Evolutionary conservation across 2,113 vertebrate genomes (phyloP).

Genomic region (Lonchura striata): DNA sequence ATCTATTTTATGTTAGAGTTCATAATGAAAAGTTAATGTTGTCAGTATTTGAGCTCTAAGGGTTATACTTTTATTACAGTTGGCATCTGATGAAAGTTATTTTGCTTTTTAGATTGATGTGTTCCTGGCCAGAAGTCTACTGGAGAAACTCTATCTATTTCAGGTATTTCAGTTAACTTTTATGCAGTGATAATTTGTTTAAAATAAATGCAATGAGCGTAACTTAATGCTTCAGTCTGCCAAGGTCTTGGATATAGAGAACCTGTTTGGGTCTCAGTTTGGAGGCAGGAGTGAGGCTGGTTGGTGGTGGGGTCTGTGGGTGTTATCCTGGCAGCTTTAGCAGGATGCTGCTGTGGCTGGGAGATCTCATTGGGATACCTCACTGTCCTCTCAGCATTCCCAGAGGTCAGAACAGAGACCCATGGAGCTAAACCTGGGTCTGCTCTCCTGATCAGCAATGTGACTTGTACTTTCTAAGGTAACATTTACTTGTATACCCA

Average conservation of each 20-base stretch:
- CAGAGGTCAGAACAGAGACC: neutral
- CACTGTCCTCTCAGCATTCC: neutral
- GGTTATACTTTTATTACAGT: neutral
- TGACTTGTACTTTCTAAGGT: neutral
- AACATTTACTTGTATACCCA: neutral
- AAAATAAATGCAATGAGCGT: neutral
- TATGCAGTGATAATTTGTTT: neutral
- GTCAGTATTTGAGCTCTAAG: neutral
- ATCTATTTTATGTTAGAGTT: neutral
- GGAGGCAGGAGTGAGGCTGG: neutral
- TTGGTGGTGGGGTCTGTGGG: neutral
- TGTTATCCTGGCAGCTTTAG: neutral
- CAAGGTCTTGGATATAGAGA: neutral
- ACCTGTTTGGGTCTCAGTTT: neutral
- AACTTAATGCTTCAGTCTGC: neutral
- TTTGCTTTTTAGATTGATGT: conserved; percentile 85
- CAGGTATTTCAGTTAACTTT: conserved; percentile 79
- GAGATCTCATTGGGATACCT: neutral
- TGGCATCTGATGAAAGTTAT: neutral
- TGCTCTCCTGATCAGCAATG: neutral
- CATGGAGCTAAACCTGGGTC: neutral
- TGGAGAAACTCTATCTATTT: conserved; percentile 95
- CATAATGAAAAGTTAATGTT: neutral
- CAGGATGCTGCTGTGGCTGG: neutral
- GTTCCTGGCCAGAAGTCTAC: conserved; percentile 93